Conservation (phyloP, 2,888 invertebrate species). For the Amphipoea lucens region DNA sequence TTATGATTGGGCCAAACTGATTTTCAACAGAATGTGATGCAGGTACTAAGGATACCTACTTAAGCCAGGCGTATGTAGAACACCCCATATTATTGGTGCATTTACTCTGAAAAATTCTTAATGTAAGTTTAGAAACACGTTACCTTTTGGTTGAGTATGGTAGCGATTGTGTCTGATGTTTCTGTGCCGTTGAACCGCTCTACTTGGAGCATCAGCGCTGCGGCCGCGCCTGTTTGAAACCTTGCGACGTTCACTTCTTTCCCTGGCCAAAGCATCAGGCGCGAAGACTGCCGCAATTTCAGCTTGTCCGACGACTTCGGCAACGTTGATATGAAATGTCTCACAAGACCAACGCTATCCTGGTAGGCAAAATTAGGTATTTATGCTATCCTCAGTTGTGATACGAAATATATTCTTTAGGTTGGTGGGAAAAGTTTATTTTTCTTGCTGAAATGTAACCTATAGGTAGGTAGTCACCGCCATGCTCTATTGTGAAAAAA, state of each 20-base stretch:
- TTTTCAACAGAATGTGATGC: background rate
- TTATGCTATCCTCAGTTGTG: background rate
- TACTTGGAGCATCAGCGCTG: conserved; percentile 71
- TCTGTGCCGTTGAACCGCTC: conserved; percentile 76
- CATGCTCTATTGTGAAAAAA: background rate
- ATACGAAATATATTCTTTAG: conserved; percentile 1
- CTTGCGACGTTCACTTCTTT: conserved; percentile 64
- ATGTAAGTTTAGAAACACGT: background rate
- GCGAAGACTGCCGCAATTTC: conserved; percentile 79
- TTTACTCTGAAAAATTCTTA: background rate
- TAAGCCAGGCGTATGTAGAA: background rate
- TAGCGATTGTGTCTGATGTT: conserved; percentile 71
- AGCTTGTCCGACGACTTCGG: conserved; percentile 75
- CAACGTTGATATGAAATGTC: conserved; percentile 73
- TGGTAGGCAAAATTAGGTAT: conserved; percentile 57
- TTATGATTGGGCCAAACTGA: background rate
- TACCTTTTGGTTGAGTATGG: conserved; percentile 82
- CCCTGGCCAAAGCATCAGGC: conserved; percentile 75
- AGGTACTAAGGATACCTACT: background rate
- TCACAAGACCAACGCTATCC: conserved; percentile 78
- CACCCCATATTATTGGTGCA: background rate
- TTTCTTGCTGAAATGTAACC: background rate
- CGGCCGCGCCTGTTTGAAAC: conserved; percentile 70
- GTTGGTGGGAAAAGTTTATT: background rate
- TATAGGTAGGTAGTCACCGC: background rate